Evolutionary conservation across 2,113 vertebrate species (phyloP), one percentile per base, ranked within the genome.

Genomic region (Hippoglossus stenolepis): DNA sequence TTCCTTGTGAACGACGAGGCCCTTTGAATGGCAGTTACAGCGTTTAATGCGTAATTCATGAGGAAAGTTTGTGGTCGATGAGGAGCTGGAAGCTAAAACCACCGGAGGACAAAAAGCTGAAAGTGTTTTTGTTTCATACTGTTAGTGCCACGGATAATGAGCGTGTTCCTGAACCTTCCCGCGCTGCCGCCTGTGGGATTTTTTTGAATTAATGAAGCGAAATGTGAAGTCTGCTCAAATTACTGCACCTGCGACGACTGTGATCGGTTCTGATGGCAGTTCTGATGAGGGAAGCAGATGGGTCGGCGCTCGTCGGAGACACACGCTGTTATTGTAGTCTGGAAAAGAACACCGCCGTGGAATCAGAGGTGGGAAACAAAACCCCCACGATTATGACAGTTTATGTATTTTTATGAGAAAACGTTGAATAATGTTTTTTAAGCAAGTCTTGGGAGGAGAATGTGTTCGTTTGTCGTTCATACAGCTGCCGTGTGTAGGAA

Each of bases 21-120:
- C 43, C 12, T 13, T 13, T 45, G 43, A 45, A 45, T 45, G 45
- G 12, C 40, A 1, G 40, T 13, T 43, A 18, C 11, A 21, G n/a
- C 2, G 18, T 64, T 70, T 66, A 17, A 77, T 85, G 73, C 65
- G 57, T 78, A 73, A 85, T 80, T 90, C 65, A 75, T 79, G 62
- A 79, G 63, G 15, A 54, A 67, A 58, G 64, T 47, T 51, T 66
- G 4, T 0, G 40, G 40, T 43, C 0, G 40, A 43, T 12, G 12
- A 11, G 10, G 40, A 43, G 40, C 40, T 13, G 11, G 40, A 43
- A 43, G 40, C 15, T 2, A 49, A 49, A 43, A 43, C 10, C 40
- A 12, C 45, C 57, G 24, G 54, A 43, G 64, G 57, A 66, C 17
- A 23, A 31, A 60, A 38, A 38, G 35, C 35, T 10, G 35, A 38